Conservation (phyloP, 2,888 invertebrate species). For the Drosophila silvestris region DNA sequence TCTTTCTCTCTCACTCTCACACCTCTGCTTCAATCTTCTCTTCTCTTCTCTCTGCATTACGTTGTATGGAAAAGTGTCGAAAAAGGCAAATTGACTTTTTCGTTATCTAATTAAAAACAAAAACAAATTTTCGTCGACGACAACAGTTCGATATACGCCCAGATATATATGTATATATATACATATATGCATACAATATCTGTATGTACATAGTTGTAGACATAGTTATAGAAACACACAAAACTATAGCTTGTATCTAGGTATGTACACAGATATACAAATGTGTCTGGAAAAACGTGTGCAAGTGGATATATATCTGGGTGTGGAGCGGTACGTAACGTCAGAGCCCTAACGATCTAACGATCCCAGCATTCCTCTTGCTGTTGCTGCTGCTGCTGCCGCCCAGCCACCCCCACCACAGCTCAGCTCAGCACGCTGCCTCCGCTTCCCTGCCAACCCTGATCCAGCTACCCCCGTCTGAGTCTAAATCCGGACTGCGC, state of each 20-base stretch:
- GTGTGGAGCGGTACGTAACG: slow-evolving; percentile 29
- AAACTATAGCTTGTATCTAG: slow-evolving; percentile 15
- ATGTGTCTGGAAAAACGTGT: slow-evolving; percentile 12
- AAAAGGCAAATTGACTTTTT: not conserved
- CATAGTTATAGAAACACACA: slow-evolving; percentile 1
- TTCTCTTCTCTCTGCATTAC: not conserved
- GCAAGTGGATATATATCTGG: slow-evolving; percentile 18
- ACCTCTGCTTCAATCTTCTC: not conserved
- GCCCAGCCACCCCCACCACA: not conserved
- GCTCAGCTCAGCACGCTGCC: not conserved
- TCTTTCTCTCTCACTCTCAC: not conserved
- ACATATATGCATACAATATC: not conserved
- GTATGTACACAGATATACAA: slow-evolving; percentile 17
- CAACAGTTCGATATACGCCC: not conserved
- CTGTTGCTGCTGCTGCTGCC: not conserved
- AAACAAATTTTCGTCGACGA: not conserved
- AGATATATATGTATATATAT: not conserved
- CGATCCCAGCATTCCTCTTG: slow-evolving; percentile 2
- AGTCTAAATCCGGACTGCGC: slow-evolving; percentile 39
- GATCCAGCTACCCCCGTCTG: not conserved
- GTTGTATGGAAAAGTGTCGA: not conserved
- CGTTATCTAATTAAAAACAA: not conserved
- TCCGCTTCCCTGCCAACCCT: slow-evolving; percentile 1
- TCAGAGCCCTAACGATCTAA: slow-evolving; percentile 12
- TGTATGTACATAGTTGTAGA: slow-evolving; percentile 14